A percentile compares a stretch with the other conserved stretches of the same genome.
These are phyloP conservation scores for Morpho helenor DNA, from an alignment of 2,888 invertebrate species.

Conservation along the genomic window DNA sequence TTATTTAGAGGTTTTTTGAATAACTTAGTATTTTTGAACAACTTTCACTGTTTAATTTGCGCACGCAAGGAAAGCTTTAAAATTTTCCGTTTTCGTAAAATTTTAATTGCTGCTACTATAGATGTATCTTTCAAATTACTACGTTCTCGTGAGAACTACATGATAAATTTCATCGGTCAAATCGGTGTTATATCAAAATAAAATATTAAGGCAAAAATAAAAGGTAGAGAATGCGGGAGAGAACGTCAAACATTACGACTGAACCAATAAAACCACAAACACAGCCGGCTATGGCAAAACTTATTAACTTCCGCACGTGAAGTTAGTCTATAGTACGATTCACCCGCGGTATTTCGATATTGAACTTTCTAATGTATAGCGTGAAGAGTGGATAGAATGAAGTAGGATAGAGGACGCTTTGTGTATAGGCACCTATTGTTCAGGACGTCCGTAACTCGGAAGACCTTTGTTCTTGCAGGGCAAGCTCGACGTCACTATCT, in stretches of 20 bases:
- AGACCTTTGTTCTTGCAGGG: constrained; percentile 63
- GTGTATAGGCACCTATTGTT: constrained; percentile 26
- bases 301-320: constrained; percentile 19
- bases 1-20: too few relatives aligned
- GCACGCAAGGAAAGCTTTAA: too few relatives aligned
- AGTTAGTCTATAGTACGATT: constrained; percentile 12
- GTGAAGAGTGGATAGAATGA: constrained; percentile 18
- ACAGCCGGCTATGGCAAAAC: constrained; percentile 14
- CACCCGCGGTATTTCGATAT: constrained; percentile 18
- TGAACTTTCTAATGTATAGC: constrained; percentile 20
- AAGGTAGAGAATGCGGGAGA: constrained; percentile 1
- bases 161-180: not conserved
- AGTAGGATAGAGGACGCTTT: constrained; percentile 14
- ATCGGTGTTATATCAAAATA: not conserved
- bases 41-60: too few relatives aligned
- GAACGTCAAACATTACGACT: constrained; percentile 9
- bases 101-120: too few relatives aligned
- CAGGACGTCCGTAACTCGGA: constrained; percentile 24
- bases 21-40: too few relatives aligned
- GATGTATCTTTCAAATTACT: too few relatives aligned
- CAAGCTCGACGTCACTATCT: constrained; percentile 57
- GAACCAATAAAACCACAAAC: constrained; percentile 16
- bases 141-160: too few relatives aligned
- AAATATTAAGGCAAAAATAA: constrained; percentile 1
- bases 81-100: too few relatives aligned